Evolutionary conservation across 2,797 vertebrate species (phyloP).

Genomic region (Crocidura indochinensis): DNA sequence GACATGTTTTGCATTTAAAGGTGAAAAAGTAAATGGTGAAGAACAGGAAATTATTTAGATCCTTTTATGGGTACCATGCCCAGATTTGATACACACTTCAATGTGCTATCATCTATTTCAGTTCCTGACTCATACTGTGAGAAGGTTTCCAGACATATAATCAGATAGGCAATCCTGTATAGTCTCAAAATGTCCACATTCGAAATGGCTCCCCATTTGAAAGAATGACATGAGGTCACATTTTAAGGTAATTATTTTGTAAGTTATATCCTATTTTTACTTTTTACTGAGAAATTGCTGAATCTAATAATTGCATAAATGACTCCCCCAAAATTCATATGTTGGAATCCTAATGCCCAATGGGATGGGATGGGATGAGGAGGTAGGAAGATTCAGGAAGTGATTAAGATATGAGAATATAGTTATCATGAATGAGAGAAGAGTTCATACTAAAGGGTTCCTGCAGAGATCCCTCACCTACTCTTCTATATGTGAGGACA

Average conservation of each 20-base stretch:
- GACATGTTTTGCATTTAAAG: background rate
- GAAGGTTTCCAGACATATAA: background rate
- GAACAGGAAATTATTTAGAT: background rate
- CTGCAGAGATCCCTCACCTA: too few relatives aligned
- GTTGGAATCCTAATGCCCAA: background rate
- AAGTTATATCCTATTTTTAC: background rate
- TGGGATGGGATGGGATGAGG: background rate
- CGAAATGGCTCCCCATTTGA: background rate
- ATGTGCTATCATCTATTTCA: background rate
- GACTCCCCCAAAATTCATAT: background rate
- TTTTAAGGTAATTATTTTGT: slow-evolving; percentile 25
- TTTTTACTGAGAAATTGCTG: background rate
- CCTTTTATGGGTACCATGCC: background rate
- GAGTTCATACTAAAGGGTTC: background rate
- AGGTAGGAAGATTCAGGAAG: background rate
- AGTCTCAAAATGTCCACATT: background rate
- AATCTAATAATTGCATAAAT: background rate
- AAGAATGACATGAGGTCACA: background rate
- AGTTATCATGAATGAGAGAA: background rate
- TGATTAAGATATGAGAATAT: background rate
- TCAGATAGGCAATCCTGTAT: too few relatives aligned
- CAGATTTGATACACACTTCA: too few relatives aligned
- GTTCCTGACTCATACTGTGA: rapidly evolving
- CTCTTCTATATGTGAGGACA: background rate
- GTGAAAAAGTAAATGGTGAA: background rate